These are phyloP conservation scores for Vireo griseus DNA, from an alignment of 2,797 vertebrate genomes.

Conservation along the genomic window DNA sequence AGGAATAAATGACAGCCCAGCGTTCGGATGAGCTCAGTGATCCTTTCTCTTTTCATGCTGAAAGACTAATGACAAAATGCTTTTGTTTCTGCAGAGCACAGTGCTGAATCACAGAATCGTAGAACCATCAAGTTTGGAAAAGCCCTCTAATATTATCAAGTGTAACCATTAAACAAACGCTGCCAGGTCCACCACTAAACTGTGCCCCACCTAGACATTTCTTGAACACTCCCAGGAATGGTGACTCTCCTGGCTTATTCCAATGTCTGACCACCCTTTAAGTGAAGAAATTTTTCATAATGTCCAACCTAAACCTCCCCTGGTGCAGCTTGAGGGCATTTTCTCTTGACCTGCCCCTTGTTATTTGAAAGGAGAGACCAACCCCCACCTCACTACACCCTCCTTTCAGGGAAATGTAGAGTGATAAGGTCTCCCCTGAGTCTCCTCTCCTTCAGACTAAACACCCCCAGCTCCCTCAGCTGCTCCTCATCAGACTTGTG, in stretches of 20 bases:
- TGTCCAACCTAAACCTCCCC: not conserved
- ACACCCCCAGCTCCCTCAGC: not conserved
- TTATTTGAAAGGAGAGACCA: rapidly evolving
- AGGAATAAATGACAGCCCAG: not conserved
- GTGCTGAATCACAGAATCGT: not conserved
- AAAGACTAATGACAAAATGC: not conserved
- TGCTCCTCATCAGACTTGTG: not conserved
- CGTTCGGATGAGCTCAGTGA: not conserved
- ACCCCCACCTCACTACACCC: not conserved
- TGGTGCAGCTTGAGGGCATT: not conserved
- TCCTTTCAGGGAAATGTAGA: not conserved
- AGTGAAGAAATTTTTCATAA: not conserved
- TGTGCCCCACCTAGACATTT: not conserved
- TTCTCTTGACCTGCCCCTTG: not conserved
- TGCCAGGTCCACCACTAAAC: not conserved
- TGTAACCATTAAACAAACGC: not conserved
- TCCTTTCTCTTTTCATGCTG: not conserved
- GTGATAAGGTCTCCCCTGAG: not conserved
- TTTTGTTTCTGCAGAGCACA: not conserved
- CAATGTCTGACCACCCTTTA: not conserved
- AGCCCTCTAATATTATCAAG: not conserved
- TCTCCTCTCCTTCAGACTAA: not conserved
- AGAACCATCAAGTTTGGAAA: not conserved
- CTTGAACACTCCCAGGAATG: not conserved
- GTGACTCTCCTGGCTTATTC: not conserved